phyloP scores from a whole-genome alignment of 2,797 vertebrate species.

The Pangasius sanitwongsei region DNA sequence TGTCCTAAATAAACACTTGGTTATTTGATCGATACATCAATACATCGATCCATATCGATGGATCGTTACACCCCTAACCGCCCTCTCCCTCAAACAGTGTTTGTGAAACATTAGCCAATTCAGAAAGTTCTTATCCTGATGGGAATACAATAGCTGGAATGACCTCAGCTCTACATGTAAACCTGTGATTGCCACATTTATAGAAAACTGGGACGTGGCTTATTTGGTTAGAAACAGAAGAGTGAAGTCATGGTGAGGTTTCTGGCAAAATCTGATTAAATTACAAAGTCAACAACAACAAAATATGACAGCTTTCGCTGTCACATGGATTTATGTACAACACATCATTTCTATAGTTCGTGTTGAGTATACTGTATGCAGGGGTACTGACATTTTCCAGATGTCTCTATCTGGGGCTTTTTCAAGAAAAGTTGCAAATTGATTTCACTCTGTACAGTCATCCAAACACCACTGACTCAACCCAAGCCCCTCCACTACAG shows the following conservation, averaged over 20 bases:
- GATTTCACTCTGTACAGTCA: neutral
- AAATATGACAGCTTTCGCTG: neutral
- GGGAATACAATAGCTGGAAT: neutral
- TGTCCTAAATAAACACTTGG: too few species aligned
- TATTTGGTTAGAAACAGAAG: neutral
- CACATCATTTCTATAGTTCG: neutral
- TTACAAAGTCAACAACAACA: too few species aligned
- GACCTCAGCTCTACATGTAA: neutral
- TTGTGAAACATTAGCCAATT: neutral
- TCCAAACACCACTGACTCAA: constrained; percentile 11
- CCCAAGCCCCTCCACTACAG: constrained; percentile 18
- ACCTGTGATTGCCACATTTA: neutral
- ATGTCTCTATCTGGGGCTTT: neutral
- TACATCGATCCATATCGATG: too few species aligned
- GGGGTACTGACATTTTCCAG: neutral
- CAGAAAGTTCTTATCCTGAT: neutral
- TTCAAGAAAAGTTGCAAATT: neutral
- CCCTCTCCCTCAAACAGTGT: too few species aligned
- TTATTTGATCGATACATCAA: too few species aligned
- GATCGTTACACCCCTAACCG: too few species aligned
- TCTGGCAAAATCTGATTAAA: neutral
- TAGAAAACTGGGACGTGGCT: neutral
- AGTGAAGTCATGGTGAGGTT: neutral
- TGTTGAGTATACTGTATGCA: neutral
- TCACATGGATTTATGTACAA: neutral